phyloP scores from a whole-genome alignment of 2,113 vertebrate species.

The Sphyrna mokarran region DNA sequence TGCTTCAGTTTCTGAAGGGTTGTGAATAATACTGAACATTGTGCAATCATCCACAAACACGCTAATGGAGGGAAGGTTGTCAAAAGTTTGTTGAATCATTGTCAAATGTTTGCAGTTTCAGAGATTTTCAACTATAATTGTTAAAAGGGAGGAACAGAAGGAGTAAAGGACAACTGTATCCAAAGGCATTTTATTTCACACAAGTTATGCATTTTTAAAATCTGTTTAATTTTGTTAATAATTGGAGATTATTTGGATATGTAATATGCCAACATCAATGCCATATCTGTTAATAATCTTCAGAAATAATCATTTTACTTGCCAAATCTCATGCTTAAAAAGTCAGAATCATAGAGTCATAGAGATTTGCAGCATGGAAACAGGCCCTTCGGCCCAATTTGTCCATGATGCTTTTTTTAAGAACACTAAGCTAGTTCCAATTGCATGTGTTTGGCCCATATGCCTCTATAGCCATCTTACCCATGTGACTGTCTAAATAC shows the following conservation, averaged over 20 bases:
- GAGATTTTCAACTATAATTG: background rate
- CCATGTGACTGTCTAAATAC: no score
- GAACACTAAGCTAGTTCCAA: no score
- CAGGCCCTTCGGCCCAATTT: no score
- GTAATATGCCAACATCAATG: background rate
- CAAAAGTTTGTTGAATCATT: no score
- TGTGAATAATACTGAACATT: no score
- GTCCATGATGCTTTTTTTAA: no score
- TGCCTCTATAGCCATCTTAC: no score
- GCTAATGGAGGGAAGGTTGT: no score
- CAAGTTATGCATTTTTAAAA: constrained; percentile 15
- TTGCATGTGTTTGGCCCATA: no score
- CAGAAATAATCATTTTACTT: background rate
- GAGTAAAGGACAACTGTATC: background rate
- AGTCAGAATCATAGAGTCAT: background rate
- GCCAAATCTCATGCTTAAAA: background rate
- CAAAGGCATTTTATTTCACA: background rate
- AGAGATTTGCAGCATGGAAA: no score
- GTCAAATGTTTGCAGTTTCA: background rate
- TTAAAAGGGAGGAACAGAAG: background rate
- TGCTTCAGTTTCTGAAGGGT: no score
- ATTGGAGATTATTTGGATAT: background rate
- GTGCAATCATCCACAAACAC: no score
- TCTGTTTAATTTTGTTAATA: background rate
- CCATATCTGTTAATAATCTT: background rate